phyloP scores from a whole-genome alignment of 2,888 invertebrate genomes.

The Leptogaster cylindrica region DNA sequence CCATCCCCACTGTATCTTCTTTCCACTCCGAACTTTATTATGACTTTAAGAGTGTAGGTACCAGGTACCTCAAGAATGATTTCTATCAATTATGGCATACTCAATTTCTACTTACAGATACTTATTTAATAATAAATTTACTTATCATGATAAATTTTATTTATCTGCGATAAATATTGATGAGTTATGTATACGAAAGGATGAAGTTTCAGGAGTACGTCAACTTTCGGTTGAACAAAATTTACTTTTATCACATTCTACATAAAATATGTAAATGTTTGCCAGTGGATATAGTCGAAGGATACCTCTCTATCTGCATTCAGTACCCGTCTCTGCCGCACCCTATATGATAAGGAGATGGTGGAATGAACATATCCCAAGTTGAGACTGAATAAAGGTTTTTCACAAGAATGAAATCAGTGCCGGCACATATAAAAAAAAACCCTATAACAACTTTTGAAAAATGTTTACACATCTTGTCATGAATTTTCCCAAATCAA shows the following conservation, averaged over 20 bases:
- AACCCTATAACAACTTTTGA: no score
- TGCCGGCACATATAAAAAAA: no score
- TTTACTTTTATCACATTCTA: neutral
- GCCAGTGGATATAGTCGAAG: no score
- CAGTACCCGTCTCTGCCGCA: no score
- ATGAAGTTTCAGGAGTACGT: neutral
- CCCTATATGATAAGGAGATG: neutral
- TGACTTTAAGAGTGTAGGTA: no score
- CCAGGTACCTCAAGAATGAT: no score
- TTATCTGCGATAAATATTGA: neutral
- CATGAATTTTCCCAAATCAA: constrained; percentile 27
- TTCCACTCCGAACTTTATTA: no score
- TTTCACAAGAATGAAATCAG: no score
- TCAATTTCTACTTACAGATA: neutral
- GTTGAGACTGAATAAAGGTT: no score
- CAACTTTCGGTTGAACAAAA: neutral
- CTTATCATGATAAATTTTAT: neutral
- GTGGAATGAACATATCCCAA: neutral
- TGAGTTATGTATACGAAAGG: neutral
- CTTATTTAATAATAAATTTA: neutral
- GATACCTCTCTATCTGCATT: no score
- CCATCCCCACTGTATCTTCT: no score
- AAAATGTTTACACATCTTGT: constrained; percentile 26
- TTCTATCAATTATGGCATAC: no score
- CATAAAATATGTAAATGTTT: neutral